phyloP scores from a whole-genome alignment of 2,797 vertebrate genomes.

The Chelonia mydas region DNA sequence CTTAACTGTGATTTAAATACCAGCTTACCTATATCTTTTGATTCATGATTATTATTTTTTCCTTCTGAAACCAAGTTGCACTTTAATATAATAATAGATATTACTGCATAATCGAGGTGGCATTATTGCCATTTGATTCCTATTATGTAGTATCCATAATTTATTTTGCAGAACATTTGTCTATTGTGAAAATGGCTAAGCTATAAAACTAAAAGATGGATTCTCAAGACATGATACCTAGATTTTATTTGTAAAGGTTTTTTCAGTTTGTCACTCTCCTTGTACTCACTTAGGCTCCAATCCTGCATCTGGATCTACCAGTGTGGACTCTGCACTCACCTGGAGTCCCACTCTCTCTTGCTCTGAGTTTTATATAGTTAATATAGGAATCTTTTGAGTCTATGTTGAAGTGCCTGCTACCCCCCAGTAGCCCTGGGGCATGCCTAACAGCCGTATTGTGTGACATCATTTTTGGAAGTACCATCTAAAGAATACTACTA shows the following conservation, averaged over 20 bases:
- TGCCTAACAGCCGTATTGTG: not conserved
- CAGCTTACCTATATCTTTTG: not conserved
- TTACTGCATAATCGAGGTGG: not conserved
- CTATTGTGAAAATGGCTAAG: not conserved
- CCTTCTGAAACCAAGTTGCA: not conserved
- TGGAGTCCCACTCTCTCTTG: not conserved
- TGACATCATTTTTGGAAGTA: not conserved
- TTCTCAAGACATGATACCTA: not conserved
- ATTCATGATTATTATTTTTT: not conserved
- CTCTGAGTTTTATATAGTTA: not conserved
- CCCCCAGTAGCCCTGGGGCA: not conserved
- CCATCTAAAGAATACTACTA: not conserved
- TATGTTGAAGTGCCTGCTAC: not conserved
- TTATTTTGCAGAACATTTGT: not conserved
- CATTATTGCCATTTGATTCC: not conserved
- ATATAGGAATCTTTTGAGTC: not conserved
- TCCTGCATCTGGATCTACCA: not conserved
- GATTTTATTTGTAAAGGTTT: not conserved
- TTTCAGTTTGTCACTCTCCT: not conserved
- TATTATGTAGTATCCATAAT: not conserved
- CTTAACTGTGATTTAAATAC: not conserved
- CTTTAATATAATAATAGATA: not conserved
- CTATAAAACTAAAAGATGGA: not conserved
- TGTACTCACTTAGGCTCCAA: not conserved
- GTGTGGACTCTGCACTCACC: fast-evolving